Base-by-base conservation (phyloP, 37 sponge, comb jelly and placozoan species). In the Theonella swinhoei region DNA sequence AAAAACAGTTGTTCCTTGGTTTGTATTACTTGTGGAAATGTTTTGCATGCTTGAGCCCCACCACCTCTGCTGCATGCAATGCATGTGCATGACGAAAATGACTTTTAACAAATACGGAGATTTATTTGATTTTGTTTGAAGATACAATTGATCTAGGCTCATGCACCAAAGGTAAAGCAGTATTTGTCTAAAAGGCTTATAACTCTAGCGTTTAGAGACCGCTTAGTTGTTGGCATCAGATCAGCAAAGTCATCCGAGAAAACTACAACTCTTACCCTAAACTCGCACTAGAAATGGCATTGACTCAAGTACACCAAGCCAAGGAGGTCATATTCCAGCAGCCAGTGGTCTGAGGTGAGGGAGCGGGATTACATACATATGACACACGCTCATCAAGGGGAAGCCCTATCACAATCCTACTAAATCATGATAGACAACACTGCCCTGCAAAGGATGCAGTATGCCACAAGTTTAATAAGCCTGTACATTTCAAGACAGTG, bases 141-240 rank as follows among this genome's bases (percentile, higher is more conserved):
- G n/a, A n/a, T n/a, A n/a, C n/a, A n/a, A n/a, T n/a, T n/a, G n/a
- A n/a, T n/a, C n/a, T n/a, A n/a, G n/a, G n/a, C n/a, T n/a, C n/a
- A n/a, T n/a, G n/a, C n/a, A n/a, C n/a, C n/a, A n/a, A n/a, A n/a
- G n/a, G n/a, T n/a, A n/a, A n/a, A n/a, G n/a, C n/a, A n/a, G n/a
- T n/a, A n/a, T n/a, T n/a, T n/a, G n/a, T n/a, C n/a, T n/a, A n/a
- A n/a, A n/a, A n/a, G n/a, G n/a, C n/a, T n/a, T n/a, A n/a, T n/a
- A n/a, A n/a, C n/a, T n/a, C n/a, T n/a, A 38, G 63, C 78, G 86
- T 61, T 86, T 42, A 61, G 78, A 0, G 78, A 76, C 62, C 19
- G 78, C 24, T 43, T 85, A 29, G 78, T 76, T 11, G 85, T 85
- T 41, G 78, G 85, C 4, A n/a, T 85, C 2, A 22, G 70, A 7